phyloP scores from a whole-genome alignment of 2,113 vertebrate species.

The Ia io region DNA sequence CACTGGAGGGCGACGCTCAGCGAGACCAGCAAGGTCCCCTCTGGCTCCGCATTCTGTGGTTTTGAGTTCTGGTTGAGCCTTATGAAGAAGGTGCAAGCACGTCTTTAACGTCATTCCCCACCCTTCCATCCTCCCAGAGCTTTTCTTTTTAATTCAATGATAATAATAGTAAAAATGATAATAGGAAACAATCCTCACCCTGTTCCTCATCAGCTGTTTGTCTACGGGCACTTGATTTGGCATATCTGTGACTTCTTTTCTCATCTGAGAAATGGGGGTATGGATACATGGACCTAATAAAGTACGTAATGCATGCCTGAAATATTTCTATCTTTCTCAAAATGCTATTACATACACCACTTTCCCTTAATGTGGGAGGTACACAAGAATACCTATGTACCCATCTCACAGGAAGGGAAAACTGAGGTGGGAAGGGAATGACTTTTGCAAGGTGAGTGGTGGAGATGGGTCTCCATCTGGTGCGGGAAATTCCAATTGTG shows the following conservation, averaged over 20 bases:
- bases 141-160: background rate
- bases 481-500: background rate
- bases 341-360: background rate
- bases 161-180: background rate
- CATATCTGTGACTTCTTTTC: background rate
- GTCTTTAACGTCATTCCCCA: background rate
- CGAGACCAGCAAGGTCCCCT: background rate
- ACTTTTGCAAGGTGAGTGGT: background rate
- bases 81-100: background rate
- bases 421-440: background rate
- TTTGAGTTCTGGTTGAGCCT: background rate
- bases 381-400: background rate
- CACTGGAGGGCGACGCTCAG: accelerated
- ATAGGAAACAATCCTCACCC: background rate
- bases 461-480: background rate
- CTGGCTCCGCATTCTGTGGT: background rate
- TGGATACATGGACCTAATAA: background rate
- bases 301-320: accelerated
- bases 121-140: background rate
- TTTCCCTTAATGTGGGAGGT: background rate
- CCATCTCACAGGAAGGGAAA: background rate
- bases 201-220: background rate
- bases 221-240: background rate
- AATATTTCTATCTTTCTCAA: background rate
- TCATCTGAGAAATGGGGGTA: background rate